Evolutionary conservation across 2,888 invertebrate species (phyloP), one percentile per base, ranked within the genome.

Genomic region (Caenorhabditis macrosperma): DNA sequence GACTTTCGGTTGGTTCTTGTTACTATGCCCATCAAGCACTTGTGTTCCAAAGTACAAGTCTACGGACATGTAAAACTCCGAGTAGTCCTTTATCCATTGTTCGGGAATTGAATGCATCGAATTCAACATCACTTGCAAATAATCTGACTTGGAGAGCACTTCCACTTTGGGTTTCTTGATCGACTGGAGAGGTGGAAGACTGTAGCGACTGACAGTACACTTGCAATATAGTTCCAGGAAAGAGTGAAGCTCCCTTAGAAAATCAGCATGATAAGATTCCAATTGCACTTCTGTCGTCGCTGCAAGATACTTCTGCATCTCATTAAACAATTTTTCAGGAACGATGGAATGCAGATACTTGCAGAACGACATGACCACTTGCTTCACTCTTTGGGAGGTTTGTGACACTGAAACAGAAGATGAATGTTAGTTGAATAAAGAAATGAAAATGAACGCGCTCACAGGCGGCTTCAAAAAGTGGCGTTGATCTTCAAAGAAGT

Each of bases 81-180:
- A 63, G 55, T 76, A 84, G 10, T 81, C 72, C 38, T 81, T 78
- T 4, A 67, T 48, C 90, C 90, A 90, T 7, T 81, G 68, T 1
- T 80, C 75, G 0, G 88, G 88, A 26, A 90, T 22, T 24, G 88
- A 90, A 74, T 90, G 89, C 7, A 89, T 33, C 1, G 88, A 90
- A 48, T 91, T 91, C 12, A 92, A 86, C 74, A 91, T 90, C 3
- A 91, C 86, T 60, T 91, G 88, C 63, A 92, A 85, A 41, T 85
- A 88, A 57, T 91, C 91, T 54, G 83, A 86, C 10, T 88, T 80
- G 4, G 84, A 82, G 4, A 88, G 85, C 12, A 91, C 88, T 79
- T 90, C 74, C 26, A 69, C 64, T 48, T 44, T 41, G 17, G 79
- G 66, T 24, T 78, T 82, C n/a, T 35, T 48, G 1, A 50, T 1